Percentiles rank a stretch among this genome's conserved stretches.
Evolutionary conservation across 92 coral and sea anemone genomes (phyloP).

Genomic region (Nematostella vectensis): DNA sequence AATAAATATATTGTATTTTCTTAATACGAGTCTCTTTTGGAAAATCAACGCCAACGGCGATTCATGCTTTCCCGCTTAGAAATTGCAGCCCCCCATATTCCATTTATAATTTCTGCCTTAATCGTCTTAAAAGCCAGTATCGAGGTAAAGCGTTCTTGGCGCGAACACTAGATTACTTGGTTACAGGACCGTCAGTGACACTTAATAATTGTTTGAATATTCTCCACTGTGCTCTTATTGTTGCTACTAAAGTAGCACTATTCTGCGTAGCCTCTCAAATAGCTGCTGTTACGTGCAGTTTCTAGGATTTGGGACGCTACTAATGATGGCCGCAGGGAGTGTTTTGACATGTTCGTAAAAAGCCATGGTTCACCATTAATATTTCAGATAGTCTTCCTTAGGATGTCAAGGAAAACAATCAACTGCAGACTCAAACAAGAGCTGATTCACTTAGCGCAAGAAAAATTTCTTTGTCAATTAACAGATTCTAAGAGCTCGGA

Average conservation of each 20-base stretch:
- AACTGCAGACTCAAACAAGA: not conserved
- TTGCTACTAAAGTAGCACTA: no score
- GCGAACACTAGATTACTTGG: conserved; percentile 56
- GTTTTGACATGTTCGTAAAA: conserved; percentile 54
- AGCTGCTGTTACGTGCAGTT: not conserved
- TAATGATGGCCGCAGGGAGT: conserved; percentile 35
- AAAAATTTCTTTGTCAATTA: not conserved
- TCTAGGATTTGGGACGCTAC: not conserved
- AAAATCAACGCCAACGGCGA: not conserved
- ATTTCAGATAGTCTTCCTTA: conserved; percentile 29
- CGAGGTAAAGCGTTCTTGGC: conserved; percentile 24
- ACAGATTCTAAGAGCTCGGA: no score
- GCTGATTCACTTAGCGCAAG: conserved; percentile 6
- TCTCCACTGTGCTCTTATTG: conserved; percentile 9
- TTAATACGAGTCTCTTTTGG: conserved; percentile 9
- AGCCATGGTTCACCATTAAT: conserved; percentile 47
- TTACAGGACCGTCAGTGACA: conserved; percentile 49
- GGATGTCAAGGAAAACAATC: not conserved
- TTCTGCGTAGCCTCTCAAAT: no score
- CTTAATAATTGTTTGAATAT: conserved; percentile 18
- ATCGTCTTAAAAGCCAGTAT: no score
- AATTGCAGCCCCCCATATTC: no score
- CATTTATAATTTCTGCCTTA: no score
- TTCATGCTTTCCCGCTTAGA: not conserved
- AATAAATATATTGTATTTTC: conserved; percentile 46